Evolutionary conservation across 1,140 invertebrate species (phyloP).

Genomic region (Tetramorium simillimum): DNA sequence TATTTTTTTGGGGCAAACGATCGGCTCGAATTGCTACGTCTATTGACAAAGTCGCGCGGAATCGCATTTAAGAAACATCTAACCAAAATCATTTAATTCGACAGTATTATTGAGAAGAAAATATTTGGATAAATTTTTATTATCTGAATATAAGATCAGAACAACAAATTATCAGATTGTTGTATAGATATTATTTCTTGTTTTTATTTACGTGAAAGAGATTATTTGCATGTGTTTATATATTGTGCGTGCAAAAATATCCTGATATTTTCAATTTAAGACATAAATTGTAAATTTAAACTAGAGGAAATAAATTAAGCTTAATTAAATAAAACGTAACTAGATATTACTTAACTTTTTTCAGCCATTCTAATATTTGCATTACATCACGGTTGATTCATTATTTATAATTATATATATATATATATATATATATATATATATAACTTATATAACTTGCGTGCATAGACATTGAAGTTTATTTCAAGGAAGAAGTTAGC

Average conservation of each 20-base stretch:
- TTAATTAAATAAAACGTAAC: not conserved
- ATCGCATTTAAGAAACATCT: not conserved
- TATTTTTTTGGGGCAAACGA: not conserved
- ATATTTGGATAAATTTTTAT: not conserved
- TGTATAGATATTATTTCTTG: not conserved
- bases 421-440: not conserved
- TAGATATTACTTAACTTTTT: not conserved
- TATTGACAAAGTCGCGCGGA: not conserved
- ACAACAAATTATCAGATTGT: not conserved
- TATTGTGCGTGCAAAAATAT: not conserved
- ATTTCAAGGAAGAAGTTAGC: not conserved
- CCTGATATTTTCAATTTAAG: not conserved
- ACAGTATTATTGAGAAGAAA: not conserved
- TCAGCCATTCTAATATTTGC: not conserved
- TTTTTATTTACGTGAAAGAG: too few relatives aligned
- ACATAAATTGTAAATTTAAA: not conserved
- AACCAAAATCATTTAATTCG: not conserved
- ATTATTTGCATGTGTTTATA: not conserved
- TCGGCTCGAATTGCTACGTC: not conserved
- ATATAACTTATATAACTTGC: not conserved
- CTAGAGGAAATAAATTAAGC: slow-evolving; percentile 4
- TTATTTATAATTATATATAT: not conserved
- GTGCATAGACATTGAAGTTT: not conserved
- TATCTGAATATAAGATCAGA: not conserved
- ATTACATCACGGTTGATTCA: not conserved